phyloP scores from a whole-genome alignment of 2,888 invertebrate species.

The Myopa testacea region DNA sequence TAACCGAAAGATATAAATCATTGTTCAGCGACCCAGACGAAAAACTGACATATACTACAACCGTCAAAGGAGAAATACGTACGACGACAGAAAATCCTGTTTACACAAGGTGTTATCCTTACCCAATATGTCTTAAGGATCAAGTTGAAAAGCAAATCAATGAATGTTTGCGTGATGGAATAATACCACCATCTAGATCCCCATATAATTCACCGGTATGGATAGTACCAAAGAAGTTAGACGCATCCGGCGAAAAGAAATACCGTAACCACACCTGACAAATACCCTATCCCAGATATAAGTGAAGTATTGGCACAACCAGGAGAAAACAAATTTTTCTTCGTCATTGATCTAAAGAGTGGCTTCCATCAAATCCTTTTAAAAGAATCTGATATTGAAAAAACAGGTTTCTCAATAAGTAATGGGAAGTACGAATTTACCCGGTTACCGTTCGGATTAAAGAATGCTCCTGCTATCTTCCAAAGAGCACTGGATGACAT shows the following conservation, averaged over 20 bases:
- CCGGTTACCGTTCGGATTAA: constrained; percentile 22
- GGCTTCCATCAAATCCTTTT: constrained; percentile 26
- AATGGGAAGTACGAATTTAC: not conserved
- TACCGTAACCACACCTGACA: constrained; percentile 34
- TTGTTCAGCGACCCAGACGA: constrained; percentile 40
- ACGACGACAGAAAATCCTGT: constrained; percentile 32
- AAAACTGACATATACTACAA: constrained; percentile 36
- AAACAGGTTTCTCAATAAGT: too few relatives aligned
- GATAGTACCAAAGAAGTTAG: constrained; percentile 33
- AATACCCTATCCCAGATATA: constrained; percentile 41
- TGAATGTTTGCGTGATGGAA: constrained; percentile 29
- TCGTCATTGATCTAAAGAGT: constrained; percentile 25
- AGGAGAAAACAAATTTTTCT: constrained; percentile 31
- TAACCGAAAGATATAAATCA: not conserved
- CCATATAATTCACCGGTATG: not conserved
- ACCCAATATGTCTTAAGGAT: constrained; percentile 34
- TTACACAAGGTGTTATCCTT: constrained; percentile 38
- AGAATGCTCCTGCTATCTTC: constrained; percentile 35
- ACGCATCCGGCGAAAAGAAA: constrained; percentile 29
- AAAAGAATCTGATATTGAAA: too few relatives aligned
- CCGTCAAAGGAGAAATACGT: constrained; percentile 35
- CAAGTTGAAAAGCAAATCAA: constrained; percentile 39
- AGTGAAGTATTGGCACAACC: constrained; percentile 33
- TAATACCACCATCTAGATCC: constrained; percentile 40
- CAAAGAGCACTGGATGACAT: constrained; percentile 38